These are phyloP conservation scores for Torymus texanus DNA, from an alignment of 2,888 invertebrate species.

Conservation along the genomic window DNA sequence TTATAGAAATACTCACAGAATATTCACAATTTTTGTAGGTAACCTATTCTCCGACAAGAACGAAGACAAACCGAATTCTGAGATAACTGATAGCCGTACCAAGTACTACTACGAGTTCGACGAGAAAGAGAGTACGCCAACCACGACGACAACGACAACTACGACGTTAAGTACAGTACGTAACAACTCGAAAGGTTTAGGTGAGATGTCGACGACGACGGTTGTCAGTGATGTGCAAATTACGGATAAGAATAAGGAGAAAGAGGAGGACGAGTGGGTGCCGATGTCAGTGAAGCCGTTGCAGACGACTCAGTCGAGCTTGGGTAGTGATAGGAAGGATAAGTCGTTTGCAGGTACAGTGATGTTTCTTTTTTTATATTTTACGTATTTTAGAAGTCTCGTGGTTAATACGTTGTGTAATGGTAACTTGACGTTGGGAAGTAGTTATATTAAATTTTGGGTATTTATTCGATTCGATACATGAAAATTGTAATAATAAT, in stretches of 20 bases:
- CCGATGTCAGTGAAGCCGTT: constrained; percentile 56
- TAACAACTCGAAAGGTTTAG: too few species aligned
- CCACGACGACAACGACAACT: constrained; percentile 18
- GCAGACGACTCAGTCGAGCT: background rate
- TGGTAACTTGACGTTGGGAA: too few species aligned
- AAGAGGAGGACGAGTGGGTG: constrained; percentile 60
- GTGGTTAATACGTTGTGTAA: too few species aligned
- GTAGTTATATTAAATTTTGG: too few species aligned
- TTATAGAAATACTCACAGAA: too few species aligned
- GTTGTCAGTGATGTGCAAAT: background rate
- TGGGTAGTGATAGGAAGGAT: constrained; percentile 29
- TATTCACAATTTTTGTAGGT: too few species aligned
- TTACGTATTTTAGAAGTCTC: background rate
- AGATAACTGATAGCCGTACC: constrained; percentile 44
- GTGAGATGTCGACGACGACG: too few species aligned
- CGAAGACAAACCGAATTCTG: background rate
- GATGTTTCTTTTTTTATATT: background rate
- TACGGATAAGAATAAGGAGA: background rate
- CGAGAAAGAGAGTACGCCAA: constrained; percentile 28
- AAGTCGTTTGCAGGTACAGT: constrained; percentile 40
- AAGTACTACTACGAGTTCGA: constrained; percentile 54
- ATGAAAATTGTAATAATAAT: too few species aligned
- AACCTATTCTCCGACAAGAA: too few species aligned
- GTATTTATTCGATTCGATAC: too few species aligned
- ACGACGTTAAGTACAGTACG: background rate